These are phyloP conservation scores for Erythrocercus mccallii DNA, from an alignment of 2,113 vertebrate species.

Conservation along the genomic window DNA sequence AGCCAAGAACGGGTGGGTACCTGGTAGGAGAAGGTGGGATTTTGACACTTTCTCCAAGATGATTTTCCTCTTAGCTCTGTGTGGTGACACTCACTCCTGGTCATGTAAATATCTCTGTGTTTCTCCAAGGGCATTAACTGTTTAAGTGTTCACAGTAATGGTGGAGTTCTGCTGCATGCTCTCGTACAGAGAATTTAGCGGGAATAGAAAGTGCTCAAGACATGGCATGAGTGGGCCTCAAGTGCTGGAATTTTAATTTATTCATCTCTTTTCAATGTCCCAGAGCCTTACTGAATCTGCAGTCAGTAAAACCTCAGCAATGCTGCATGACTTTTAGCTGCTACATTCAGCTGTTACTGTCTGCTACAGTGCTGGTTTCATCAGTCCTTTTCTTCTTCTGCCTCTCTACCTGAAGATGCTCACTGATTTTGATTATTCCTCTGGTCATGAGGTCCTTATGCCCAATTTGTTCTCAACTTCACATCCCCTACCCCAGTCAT, in stretches of 20 bases:
- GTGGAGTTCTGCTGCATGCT: background rate
- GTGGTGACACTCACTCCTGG: background rate
- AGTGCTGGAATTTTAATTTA: background rate
- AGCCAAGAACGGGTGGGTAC: background rate
- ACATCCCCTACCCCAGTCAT: background rate
- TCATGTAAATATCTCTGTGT: fast-evolving
- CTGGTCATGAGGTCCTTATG: background rate
- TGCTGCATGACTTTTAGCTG: background rate
- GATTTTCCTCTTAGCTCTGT: background rate
- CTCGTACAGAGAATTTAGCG: background rate
- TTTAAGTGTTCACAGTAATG: background rate
- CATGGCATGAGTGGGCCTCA: background rate
- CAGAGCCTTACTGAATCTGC: background rate
- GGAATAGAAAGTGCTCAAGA: background rate
- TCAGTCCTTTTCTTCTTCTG: background rate
- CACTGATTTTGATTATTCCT: background rate
- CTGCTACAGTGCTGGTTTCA: background rate
- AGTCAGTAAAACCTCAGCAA: background rate
- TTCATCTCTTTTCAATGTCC: background rate
- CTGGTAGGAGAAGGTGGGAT: background rate
- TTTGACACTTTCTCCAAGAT: background rate
- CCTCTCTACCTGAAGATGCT: background rate
- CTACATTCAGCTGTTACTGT: background rate
- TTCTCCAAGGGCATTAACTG: background rate
- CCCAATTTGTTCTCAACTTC: background rate